These are phyloP conservation scores for Calidris pugnax DNA, from an alignment of 2,113 vertebrate species.

Conservation along the genomic window DNA sequence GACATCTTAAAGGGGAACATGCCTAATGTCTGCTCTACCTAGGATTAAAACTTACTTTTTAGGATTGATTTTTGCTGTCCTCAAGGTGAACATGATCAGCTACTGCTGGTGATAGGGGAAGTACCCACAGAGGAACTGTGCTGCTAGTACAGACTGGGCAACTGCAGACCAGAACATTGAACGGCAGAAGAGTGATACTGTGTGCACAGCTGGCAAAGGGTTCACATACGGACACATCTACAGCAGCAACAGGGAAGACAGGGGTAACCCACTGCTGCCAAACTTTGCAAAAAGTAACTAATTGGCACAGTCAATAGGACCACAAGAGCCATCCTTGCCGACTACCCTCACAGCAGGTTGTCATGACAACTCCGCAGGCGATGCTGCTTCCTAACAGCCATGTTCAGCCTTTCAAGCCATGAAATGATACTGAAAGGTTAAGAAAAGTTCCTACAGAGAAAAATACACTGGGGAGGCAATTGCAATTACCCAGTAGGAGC, in stretches of 20 bases:
- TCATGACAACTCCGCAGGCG: conserved; percentile 14
- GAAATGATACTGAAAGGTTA: conserved; percentile 22
- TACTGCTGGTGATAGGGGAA: background rate
- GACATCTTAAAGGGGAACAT: background rate
- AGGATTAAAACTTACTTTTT: background rate
- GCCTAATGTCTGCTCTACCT: background rate
- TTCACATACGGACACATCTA: background rate
- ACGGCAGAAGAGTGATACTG: background rate
- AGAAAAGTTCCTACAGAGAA: background rate
- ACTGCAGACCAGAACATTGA: background rate
- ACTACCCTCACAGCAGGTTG: conserved; percentile 13
- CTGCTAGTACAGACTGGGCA: background rate
- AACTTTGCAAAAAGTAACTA: background rate
- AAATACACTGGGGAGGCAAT: background rate
- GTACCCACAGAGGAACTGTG: background rate
- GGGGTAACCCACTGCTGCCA: background rate
- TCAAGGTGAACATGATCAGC: background rate
- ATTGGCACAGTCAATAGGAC: background rate
- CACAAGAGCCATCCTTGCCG: background rate
- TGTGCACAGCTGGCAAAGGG: background rate
- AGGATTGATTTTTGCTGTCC: background rate
- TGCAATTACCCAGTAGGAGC: background rate
- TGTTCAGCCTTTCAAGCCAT: background rate
- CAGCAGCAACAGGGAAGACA: background rate
- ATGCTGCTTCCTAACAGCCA: background rate